These are phyloP conservation scores for Ectemnius lituratus DNA, from an alignment of 2,888 invertebrate genomes.

Conservation along the genomic window DNA sequence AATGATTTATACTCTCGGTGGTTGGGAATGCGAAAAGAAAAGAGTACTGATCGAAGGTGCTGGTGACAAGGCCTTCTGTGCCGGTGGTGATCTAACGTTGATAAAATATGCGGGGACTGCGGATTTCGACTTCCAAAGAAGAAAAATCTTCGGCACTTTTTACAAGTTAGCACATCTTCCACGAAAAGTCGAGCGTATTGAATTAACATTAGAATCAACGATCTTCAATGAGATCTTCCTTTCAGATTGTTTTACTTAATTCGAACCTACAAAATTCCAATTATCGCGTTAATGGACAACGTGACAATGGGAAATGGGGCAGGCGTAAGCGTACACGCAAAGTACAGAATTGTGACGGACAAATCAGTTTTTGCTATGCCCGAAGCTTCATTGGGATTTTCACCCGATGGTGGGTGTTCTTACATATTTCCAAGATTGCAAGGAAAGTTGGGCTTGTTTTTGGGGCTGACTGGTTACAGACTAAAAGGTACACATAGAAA, in stretches of 20 bases:
- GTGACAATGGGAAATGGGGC: constrained; percentile 98
- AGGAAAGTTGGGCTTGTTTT: constrained; percentile 91
- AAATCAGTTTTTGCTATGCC: constrained; percentile 98
- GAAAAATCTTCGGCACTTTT: background rate
- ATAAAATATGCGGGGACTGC: constrained; percentile 65
- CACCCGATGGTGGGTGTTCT: constrained; percentile 97
- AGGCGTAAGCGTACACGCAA: constrained; percentile 95
- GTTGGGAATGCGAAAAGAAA: constrained; percentile 86
- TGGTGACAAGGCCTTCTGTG: constrained; percentile 97
- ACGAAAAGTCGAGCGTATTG: no score
- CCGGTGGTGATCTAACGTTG: constrained; percentile 96
- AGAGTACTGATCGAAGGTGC: constrained; percentile 87
- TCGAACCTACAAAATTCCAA: constrained; percentile 92
- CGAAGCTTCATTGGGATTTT: constrained; percentile 96
- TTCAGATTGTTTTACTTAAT: constrained; percentile 92
- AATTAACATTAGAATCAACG: background rate
- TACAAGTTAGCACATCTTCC: background rate
- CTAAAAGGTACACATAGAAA: constrained; percentile 78
- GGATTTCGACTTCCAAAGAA: background rate
- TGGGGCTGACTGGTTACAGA: constrained; percentile 92
- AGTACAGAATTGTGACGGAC: constrained; percentile 95
- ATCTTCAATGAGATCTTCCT: background rate
- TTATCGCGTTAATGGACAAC: constrained; percentile 94
- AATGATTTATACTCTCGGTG: constrained; percentile 85
- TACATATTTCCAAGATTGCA: constrained; percentile 87